These are phyloP conservation scores for Meriones unguiculatus DNA, from an alignment of 2,113 vertebrate genomes.

Conservation along the genomic window DNA sequence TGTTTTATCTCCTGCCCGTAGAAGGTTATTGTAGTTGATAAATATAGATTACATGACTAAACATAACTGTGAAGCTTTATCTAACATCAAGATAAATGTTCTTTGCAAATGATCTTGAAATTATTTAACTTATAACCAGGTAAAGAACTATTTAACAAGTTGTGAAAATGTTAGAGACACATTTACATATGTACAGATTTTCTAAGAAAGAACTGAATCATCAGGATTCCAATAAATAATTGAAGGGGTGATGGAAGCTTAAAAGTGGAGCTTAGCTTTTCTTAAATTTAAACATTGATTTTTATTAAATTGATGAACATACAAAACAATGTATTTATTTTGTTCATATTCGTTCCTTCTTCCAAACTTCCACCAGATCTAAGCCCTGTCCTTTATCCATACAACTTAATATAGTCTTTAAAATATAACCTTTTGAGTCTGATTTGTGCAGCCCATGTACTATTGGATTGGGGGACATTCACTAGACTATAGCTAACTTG, in stretches of 20 bases:
- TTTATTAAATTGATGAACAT: neutral
- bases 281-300: neutral
- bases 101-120: neutral
- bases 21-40: neutral
- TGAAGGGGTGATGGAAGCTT: neutral
- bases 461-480: neutral
- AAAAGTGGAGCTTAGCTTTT: neutral
- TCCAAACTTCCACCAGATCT: neutral
- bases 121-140: neutral
- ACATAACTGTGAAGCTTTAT: neutral
- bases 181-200: neutral
- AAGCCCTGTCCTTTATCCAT: neutral
- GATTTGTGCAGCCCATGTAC: neutral
- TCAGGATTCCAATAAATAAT: neutral
- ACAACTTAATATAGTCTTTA: neutral
- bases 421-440: neutral
- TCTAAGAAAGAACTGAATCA: neutral
- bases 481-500: neutral
- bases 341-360: neutral
- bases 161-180: neutral
- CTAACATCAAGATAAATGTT: conserved; percentile 20
- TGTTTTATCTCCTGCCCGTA: neutral
- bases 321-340: neutral
- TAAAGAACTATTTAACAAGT: neutral
- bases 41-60: neutral